These are phyloP conservation scores for Glossophaga mutica DNA, from an alignment of 2,797 vertebrate genomes.

Conservation along the genomic window DNA sequence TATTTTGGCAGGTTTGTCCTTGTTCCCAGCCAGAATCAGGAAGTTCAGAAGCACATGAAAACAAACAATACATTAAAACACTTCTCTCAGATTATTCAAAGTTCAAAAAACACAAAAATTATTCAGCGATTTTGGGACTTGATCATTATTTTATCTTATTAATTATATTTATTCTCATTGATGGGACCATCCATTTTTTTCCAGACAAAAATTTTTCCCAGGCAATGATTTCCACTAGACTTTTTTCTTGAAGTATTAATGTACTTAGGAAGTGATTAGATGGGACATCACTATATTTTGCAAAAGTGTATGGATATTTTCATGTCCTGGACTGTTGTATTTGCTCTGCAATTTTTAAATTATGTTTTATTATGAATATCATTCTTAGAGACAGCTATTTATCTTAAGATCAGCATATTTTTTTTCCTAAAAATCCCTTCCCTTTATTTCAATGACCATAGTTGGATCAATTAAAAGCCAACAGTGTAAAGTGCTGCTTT, in stretches of 20 bases:
- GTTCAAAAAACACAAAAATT: slow-evolving; percentile 59
- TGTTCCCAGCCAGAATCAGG: slow-evolving; percentile 75
- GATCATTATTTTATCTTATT: slow-evolving; percentile 4
- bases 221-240: background rate
- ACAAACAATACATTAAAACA: slow-evolving; percentile 72
- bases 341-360: slow-evolving; percentile 31
- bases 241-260: background rate
- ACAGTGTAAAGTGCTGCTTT: background rate
- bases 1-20: slow-evolving; percentile 75
- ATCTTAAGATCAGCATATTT: background rate
- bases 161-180: slow-evolving; percentile 5
- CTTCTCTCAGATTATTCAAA: slow-evolving; percentile 57
- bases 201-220: background rate
- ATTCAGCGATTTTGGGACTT: slow-evolving; percentile 7
- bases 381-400: background rate
- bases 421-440: slow-evolving; percentile 6
- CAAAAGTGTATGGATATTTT: slow-evolving; percentile 9
- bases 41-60: slow-evolving; percentile 75
- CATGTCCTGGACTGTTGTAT: background rate
- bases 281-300: background rate
- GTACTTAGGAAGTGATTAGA: background rate
- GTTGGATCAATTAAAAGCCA: background rate
- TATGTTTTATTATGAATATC: slow-evolving; percentile 12
- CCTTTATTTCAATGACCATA: background rate
- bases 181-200: background rate